Evolutionary conservation across 2,888 invertebrate genomes (phyloP), one percentile per base, ranked within the genome.

Genomic region (Mycogona germanica): DNA sequence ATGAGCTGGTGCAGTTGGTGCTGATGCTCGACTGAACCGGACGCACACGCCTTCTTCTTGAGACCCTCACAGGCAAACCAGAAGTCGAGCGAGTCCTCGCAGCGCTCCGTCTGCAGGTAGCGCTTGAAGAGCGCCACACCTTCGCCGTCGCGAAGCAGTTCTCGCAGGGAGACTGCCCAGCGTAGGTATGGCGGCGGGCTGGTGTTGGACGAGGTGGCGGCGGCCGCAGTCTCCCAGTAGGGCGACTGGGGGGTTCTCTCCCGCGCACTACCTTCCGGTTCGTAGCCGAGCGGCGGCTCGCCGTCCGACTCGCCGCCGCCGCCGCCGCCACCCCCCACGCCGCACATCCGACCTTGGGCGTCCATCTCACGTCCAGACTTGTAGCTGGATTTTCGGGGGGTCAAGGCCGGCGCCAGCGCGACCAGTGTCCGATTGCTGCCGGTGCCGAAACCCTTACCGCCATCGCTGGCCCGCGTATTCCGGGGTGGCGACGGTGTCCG

Each of bases 31-130:
- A 17, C 83, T 1, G 80, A 80, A 70, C 84, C 81, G 23, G 42
- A 12, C 9, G 19, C 23, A n/a, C n/a, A n/a, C 7, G 51, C 26
- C 67, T 77, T 75, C 62, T 73, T 70, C 71, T 86, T 82, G 19
- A 61, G 78, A 52, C 88, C 70, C 81, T 79, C 77, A 72, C 88
- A 88, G 50, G 92, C 93, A 74, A 92, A 93, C 81, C 88, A 92
- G 75, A 95, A 95, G 53, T 70, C 65, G 19, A 64, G 53, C 19
- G 40, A 29, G 29, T 57, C 52, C 52, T 63, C 62, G 32, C 66
- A 66, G 12, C 62, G 62, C 59, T 72, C 70, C 56, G 66, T 63
- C 14, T 64, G 63, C 23, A 73, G 63, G 60, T 67, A 73, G 53
- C 64, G 60, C 70, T 83, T 82, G 75, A 92, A 93, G 66, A 91